Base-by-base conservation (phyloP, 2,888 invertebrate genomes). In the Ariolimax columbianus region DNA sequence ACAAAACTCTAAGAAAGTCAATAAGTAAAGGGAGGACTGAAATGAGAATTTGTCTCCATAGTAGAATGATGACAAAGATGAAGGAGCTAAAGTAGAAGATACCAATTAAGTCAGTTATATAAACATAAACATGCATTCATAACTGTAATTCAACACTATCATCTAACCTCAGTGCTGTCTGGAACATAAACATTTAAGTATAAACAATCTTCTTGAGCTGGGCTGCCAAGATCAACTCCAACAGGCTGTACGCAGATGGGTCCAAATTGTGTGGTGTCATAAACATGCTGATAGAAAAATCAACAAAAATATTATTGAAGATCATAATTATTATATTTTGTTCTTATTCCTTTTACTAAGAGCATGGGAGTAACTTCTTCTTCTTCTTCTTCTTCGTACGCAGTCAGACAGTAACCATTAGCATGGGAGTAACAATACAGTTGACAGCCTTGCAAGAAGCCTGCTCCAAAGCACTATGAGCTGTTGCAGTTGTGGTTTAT, bases 181-280 rank as follows among this genome's bases (percentile, higher is more conserved):
- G 83, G 83, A 7, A 47, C 38, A 40, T 59, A 83, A 19, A 83
- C 51, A 83, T 83, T 83, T 17, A 83, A 77, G 43, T 83, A 83
- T 43, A 83, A 38, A 43, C 83, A 83, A 47, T 83, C 83, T 38
- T 83, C 83, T 40, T 77, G 77, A 33, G 59, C 66, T n/a, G 83
- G 77, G 1, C 70, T 47, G 23, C 77, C 77, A 7, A 83, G 47
- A 33, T 83, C 83, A 23, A 83, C 36, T 14, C 83, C 83, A 51
- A 26, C 19, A 19, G 83, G 83, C 30, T 83, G 83, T 40, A 83
- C 47, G 30, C 83, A 83, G 51, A 68, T 68, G 33, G 83, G 83
- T 17, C 68, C 23, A 4, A 43, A 2, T 14, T 83, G n/a, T 1
- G 77, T 77, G n/a, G 83, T 77, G 70, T 83, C 77, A 73, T 47